A percentile compares a stretch with the other conserved stretches of the same genome.
phyloP scores from a whole-genome alignment of 2,113 vertebrate genomes.

The Cyphomyrus discorhynchus region DNA sequence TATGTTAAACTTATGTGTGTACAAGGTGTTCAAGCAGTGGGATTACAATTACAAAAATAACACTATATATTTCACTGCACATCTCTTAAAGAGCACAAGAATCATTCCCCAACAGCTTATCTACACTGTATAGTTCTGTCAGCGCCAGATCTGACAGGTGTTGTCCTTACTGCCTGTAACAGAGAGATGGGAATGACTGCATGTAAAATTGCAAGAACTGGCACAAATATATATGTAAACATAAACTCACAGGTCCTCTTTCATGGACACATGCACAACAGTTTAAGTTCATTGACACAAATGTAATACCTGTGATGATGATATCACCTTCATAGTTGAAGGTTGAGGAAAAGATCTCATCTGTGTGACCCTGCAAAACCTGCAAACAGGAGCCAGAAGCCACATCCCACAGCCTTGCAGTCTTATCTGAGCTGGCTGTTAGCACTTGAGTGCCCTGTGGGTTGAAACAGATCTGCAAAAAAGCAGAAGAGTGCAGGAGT shows the following conservation, averaged over 20 bases:
- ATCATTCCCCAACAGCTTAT: background rate
- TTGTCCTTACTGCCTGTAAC: conserved; percentile 91
- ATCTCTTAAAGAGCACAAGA: background rate
- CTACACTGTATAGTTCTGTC: conserved; percentile 36
- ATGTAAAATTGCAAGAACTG: background rate
- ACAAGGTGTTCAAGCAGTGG: background rate
- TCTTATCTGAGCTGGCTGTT: conserved; percentile 85
- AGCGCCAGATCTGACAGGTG: conserved; percentile 87
- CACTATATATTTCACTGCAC: background rate
- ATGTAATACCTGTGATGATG: conserved; percentile 77
- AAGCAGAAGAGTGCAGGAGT: background rate
- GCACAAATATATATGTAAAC: background rate
- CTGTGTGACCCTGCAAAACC: conserved; percentile 77
- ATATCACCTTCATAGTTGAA: conserved; percentile 89
- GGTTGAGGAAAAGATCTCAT: conserved; percentile 88
- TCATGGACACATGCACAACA: background rate
- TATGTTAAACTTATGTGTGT: background rate
- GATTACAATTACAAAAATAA: background rate
- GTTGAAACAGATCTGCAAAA: conserved; percentile 82
- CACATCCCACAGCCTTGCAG: conserved; percentile 86
- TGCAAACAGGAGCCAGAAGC: conserved; percentile 77
- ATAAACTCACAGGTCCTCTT: background rate
- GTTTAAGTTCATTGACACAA: background rate
- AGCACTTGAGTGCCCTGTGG: conserved; percentile 78
- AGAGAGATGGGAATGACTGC: conserved; percentile 1